These are phyloP conservation scores for Enteromius unitaeniatus DNA, from an alignment of 2,797 vertebrate species.

Conservation along the genomic window DNA sequence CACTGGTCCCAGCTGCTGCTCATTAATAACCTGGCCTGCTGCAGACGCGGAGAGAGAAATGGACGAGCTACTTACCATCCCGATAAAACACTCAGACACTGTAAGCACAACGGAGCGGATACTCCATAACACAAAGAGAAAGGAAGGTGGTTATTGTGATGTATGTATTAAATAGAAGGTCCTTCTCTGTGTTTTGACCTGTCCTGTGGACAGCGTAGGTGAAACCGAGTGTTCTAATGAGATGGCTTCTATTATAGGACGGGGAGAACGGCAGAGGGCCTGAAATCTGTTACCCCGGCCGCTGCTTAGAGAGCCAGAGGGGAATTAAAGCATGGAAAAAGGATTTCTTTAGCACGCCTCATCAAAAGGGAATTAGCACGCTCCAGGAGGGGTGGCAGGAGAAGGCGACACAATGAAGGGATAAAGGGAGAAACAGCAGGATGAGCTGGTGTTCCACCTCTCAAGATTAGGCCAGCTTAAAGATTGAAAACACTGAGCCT, in stretches of 20 bases:
- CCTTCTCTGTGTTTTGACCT: slow-evolving; percentile 15
- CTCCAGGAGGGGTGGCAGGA: slow-evolving; percentile 76
- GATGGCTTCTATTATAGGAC: slow-evolving; percentile 79
- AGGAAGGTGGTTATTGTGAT: slow-evolving; percentile 59
- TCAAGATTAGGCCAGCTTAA: slow-evolving; percentile 50
- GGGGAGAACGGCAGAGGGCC: slow-evolving; percentile 78
- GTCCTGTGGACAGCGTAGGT: slow-evolving; percentile 25
- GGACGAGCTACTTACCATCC: slow-evolving; percentile 80
- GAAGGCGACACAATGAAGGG: slow-evolving; percentile 74
- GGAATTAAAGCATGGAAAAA: slow-evolving; percentile 84
- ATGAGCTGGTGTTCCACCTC: slow-evolving; percentile 55
- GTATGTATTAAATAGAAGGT: slow-evolving; percentile 25
- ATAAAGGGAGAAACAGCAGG: slow-evolving; percentile 50
- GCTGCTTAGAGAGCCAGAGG: slow-evolving; percentile 86
- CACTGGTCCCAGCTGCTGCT: slow-evolving; percentile 83
- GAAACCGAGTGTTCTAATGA: slow-evolving; percentile 63
- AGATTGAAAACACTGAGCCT: slow-evolving; percentile 42
- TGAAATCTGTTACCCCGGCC: slow-evolving; percentile 88
- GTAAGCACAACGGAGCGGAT: slow-evolving; percentile 69
- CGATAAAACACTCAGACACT: slow-evolving; percentile 71
- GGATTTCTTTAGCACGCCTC: slow-evolving; percentile 93
- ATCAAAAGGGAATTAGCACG: slow-evolving; percentile 87
- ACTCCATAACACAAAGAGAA: slow-evolving; percentile 63
- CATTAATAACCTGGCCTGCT: slow-evolving; percentile 81
- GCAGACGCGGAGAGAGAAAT: slow-evolving; percentile 74